These are phyloP conservation scores for Sphyrna mokarran DNA, from an alignment of 2,113 vertebrate species.

Conservation along the genomic window DNA sequence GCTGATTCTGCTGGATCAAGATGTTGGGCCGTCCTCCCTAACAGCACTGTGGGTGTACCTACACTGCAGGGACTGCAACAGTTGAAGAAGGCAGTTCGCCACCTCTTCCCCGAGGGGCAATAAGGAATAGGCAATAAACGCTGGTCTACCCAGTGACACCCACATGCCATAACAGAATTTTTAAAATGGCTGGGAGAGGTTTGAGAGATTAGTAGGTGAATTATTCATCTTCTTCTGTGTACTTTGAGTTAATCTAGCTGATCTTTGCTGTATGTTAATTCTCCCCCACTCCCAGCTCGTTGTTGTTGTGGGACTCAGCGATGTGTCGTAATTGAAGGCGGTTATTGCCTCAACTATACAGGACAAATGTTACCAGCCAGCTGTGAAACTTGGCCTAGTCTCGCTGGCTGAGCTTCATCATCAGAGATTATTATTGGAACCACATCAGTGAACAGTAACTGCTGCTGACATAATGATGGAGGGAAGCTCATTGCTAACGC, in stretches of 20 bases:
- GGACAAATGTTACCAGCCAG: no score
- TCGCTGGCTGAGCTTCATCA: background rate
- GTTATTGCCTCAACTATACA: background rate
- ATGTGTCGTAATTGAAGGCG: background rate
- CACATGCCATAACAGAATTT: no score
- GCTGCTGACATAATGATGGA: background rate
- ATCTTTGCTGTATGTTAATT: background rate
- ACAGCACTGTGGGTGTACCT: no score
- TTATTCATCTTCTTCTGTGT: background rate
- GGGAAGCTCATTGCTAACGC: background rate
- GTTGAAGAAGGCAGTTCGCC: no score
- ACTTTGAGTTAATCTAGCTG: background rate
- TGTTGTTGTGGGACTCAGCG: background rate
- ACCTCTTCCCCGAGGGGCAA: no score
- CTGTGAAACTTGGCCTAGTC: no score
- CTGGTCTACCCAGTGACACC: no score
- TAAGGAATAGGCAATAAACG: no score
- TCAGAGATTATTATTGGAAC: background rate
- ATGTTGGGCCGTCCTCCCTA: no score
- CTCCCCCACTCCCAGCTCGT: no score
- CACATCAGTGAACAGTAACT: background rate
- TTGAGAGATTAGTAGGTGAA: background rate
- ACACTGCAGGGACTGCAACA: no score
- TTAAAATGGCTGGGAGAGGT: background rate
- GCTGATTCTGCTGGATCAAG: no score